Conservation (phyloP, 2,797 vertebrate species). For the Pelobates cultripes region DNA sequence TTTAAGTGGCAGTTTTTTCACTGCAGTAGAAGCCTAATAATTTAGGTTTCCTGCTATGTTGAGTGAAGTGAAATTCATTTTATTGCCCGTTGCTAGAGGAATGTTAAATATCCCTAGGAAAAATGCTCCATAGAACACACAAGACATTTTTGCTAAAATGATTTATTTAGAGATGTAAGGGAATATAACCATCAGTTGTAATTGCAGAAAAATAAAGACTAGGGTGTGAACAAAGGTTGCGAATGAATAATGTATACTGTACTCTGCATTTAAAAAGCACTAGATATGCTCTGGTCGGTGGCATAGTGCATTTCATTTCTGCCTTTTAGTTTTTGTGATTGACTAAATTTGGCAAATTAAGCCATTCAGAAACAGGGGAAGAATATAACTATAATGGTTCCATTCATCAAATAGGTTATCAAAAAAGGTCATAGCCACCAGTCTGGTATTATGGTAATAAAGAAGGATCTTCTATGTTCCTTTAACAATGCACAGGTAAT, state of each 20-base stretch:
- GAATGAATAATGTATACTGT: conserved; percentile 50
- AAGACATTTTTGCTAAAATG: conserved; percentile 48
- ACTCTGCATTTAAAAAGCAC: conserved; percentile 48
- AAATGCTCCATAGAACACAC: conserved; percentile 38
- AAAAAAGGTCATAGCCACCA: background rate
- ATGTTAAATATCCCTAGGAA: conserved; percentile 44
- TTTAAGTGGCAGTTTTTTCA: background rate
- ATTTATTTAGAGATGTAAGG: conserved; percentile 45
- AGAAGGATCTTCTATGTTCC: background rate
- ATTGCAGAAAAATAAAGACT: conserved; percentile 50
- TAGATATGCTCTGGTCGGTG: conserved; percentile 22
- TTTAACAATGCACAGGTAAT: too few relatives aligned
- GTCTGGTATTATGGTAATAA: background rate
- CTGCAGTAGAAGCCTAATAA: background rate
- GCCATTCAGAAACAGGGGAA: conserved; percentile 7
- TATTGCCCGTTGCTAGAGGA: conserved; percentile 21
- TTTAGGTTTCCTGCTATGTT: conserved; percentile 9
- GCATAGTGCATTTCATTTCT: conserved; percentile 34
- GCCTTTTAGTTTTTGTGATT: conserved; percentile 33
- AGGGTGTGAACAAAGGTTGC: conserved; percentile 49
- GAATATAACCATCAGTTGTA: conserved; percentile 47
- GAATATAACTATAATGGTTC: background rate
- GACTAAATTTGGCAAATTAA: conserved; percentile 38
- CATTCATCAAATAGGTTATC: background rate
- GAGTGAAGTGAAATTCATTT: conserved; percentile 18